Conservation (phyloP, 2,888 invertebrate species). For the Caradrina kadenii region DNA sequence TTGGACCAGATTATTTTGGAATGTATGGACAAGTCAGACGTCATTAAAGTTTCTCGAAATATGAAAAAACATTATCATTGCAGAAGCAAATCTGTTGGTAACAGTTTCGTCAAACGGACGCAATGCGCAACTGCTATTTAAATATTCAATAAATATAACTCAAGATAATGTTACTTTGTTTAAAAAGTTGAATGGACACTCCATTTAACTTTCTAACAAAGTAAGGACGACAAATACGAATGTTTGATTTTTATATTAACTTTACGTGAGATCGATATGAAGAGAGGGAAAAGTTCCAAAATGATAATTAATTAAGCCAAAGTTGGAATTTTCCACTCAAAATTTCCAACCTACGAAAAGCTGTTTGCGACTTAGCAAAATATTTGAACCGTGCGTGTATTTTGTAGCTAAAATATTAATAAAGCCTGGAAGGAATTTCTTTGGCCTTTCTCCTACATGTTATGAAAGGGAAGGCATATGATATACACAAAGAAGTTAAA, state of each 20-base stretch:
- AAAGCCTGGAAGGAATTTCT: constrained; percentile 13
- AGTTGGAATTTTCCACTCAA: not conserved
- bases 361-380: not conserved
- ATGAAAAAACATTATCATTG: constrained; percentile 27
- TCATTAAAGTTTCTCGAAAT: constrained; percentile 12
- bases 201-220: constrained; percentile 31
- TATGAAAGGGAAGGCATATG: constrained; percentile 24
- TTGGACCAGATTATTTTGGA: constrained; percentile 4
- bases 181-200: constrained; percentile 30
- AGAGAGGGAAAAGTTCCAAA: not conserved
- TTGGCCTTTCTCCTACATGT: constrained; percentile 21
- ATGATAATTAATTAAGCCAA: not conserved
- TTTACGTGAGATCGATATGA: not conserved
- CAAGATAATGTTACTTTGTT: constrained; percentile 26
- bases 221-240: not conserved
- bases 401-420: constrained; percentile 9
- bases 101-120: constrained; percentile 36
- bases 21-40: constrained; percentile 2
- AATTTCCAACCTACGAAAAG: not conserved
- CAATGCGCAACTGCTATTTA: constrained; percentile 48
- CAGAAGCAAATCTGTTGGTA: constrained; percentile 8
- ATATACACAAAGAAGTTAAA: constrained; percentile 31
- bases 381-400: not conserved
- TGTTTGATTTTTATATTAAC: constrained; percentile 4
- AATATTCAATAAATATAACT: constrained; percentile 43